Evolutionary conservation across 2,797 vertebrate genomes (phyloP), one percentile per base, ranked within the genome.

Genomic region (Clarias platycephalus): DNA sequence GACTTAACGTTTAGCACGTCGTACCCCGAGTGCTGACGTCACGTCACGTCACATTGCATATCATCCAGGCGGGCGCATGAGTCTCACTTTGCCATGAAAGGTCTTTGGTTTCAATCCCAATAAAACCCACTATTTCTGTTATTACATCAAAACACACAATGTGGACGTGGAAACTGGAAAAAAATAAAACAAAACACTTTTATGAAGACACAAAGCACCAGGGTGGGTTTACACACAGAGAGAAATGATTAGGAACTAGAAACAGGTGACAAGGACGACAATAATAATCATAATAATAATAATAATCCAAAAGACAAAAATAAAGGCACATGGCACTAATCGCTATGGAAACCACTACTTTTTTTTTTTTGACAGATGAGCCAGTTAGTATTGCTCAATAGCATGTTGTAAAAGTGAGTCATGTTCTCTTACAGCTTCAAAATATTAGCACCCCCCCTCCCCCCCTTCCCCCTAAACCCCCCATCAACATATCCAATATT

Each of bases 351-450:
- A 79, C 77, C 15, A 28, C n/a, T 13, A 4, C 37, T 62, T 16
- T 15, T 3, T n/a, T n/a, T 7, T 28, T 6, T 1, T 16, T 40
- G 22, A 66, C n/a, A 64, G 34, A 64, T 20, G n/a, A 44, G 60
- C 9, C 22, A 20, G n/a, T 80, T 63, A 60, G 34, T 31, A 31
- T 78, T 63, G 24, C 76, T 44, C 76, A 80, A 80, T 16, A 49
- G n/a, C 60, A 20, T 66, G 18, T 28, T 66, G 1, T 20, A 64
- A 66, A 80, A 49, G 13, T 66, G 60, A 64, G 60, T 26, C 77
- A 49, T 64, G 15, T 79, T 49, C 60, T 64, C 24, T n/a, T n/a
- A 78, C 20, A 37, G 13, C 34, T 79, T 37, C 58, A 64, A 63
- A 20, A 44, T 8, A 18, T 64, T 8, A 63, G 16, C 57, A 60